Conservation (phyloP, 2,113 vertebrate species). For the Chloroceryle aenea region DNA sequence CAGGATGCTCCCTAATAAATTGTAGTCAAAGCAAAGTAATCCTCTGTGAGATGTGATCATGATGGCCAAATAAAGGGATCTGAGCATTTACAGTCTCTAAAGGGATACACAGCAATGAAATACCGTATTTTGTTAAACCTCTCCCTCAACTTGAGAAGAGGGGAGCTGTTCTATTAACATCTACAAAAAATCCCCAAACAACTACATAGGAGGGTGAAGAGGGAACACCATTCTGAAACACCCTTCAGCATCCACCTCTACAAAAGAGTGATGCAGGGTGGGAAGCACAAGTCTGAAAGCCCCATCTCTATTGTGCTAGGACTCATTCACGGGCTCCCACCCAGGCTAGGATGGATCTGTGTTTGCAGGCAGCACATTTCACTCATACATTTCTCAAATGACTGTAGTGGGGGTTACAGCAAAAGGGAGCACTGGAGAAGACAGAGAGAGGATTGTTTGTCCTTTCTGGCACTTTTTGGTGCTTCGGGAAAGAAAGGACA, state of each 20-base stretch:
- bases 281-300: background rate
- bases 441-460: background rate
- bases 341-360: background rate
- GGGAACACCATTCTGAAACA: background rate
- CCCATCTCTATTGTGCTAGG: background rate
- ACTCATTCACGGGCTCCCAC: fast-evolving
- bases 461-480: background rate
- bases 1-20: background rate
- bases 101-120: background rate
- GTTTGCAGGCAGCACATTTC: fast-evolving
- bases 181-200: background rate
- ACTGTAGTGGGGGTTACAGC: too few relatives aligned
- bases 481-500: background rate
- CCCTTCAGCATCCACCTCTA: background rate
- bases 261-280: fast-evolving
- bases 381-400: background rate
- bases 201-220: background rate
- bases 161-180: background rate
- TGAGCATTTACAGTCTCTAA: background rate
- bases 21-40: background rate
- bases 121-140: background rate
- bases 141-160: background rate
- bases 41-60: fast-evolving
- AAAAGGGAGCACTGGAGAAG: background rate
- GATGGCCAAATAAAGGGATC: background rate